A percentile compares a stretch with the other conserved stretches of the same genome.
Conservation (phyloP, 2,113 vertebrate species). For the Gopherus flavomarginatus region DNA sequence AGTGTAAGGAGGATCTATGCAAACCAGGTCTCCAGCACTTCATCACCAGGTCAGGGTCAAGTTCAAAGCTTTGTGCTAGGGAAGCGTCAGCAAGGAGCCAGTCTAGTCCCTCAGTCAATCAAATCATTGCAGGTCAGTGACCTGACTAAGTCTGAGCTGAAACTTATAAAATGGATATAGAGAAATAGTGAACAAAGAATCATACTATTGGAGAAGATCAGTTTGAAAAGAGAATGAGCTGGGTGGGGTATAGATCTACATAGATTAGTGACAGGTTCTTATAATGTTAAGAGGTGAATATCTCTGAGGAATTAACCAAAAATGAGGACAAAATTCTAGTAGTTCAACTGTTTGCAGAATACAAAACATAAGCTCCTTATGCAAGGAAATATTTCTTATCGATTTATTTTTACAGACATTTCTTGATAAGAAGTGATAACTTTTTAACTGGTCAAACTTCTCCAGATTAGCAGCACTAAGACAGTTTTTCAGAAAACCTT, state of each 20-base stretch:
- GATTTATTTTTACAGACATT: not conserved
- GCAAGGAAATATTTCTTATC: not conserved
- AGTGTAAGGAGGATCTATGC: not conserved
- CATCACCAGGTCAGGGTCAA: rapidly evolving
- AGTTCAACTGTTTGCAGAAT: not conserved
- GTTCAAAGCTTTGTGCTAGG: not conserved
- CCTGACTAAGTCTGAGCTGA: not conserved
- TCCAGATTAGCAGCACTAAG: not conserved
- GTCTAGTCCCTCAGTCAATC: not conserved
- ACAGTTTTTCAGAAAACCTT: constrained; percentile 20
- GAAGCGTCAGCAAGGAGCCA: not conserved
- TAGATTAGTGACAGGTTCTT: not conserved
- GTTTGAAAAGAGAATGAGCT: not conserved
- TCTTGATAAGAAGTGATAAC: rapidly evolving
- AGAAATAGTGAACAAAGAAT: not conserved
- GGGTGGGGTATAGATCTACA: not conserved
- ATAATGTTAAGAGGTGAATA: not conserved
- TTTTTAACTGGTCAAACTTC: not conserved
- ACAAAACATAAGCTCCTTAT: not conserved
- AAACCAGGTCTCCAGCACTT: not conserved
- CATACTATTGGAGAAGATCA: not conserved
- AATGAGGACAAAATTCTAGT: not conserved
- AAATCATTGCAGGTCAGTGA: not conserved
- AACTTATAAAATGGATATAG: not conserved
- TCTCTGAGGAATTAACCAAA: not conserved